Evolutionary conservation across 2,797 vertebrate species (phyloP), one percentile per base, ranked within the genome.

Genomic region (Cottoperca gobio): DNA sequence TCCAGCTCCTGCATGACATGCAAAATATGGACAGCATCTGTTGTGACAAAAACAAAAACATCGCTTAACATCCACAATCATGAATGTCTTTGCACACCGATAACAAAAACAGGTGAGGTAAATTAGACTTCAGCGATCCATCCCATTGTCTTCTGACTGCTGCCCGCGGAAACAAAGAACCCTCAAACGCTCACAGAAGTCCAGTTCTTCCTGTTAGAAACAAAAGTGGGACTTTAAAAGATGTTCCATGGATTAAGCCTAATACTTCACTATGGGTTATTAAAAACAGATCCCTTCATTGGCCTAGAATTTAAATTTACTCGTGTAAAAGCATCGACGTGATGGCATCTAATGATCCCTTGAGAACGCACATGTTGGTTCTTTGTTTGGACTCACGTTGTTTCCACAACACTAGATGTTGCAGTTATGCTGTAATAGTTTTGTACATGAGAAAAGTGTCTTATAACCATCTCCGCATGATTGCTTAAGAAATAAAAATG

Each of bases 161-260:
- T 85, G 93, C 42, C 84, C 40, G 0, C 17, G 84, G 88, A 97
- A 97, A 91, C 97, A 97, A 55, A 85, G 64, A 3, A 55, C 85
- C n/a, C 90, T 92, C 65, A 98, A 74, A 8, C 83, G 93, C 60
- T 96, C 92, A 0, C 96, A 97, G 91, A 96, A 97, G 12, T 96
- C 97, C 88, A 97, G 88, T 78, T 97, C 97, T 86, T 97, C 97
- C 97, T 97, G 86, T 78, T 62, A 68, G 26, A 74, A 62, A 70
- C 39, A 79, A 45, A 76, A 31, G 66, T 9, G 26, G 17, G 24
- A 62, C 2, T 43, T 70, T 28, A 58, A 54, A 24, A 53, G 14
- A 13, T 1, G 12, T 54, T 33, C 61, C 9, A 14, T 49, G 11
- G 6, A 59, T 39, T 13, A 33, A 65, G 2, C 2, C 11, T n/a